Base-by-base conservation (phyloP, 92 coral and sea anemone species). In the Isaurus tuberculatus region DNA sequence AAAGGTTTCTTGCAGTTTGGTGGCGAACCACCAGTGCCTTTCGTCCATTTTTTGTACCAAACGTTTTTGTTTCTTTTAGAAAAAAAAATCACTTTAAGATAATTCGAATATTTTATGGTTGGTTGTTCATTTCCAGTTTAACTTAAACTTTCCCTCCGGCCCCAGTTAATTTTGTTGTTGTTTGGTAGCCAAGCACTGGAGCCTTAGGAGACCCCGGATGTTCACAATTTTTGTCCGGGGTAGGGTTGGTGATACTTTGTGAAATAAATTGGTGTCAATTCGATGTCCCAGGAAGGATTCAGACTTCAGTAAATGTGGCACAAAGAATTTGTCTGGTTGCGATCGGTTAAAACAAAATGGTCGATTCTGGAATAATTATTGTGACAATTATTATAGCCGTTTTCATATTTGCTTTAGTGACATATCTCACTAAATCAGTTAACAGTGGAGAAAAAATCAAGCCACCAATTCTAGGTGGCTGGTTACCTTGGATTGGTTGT, bases 11-110 rank as follows among this genome's bases (percentile, higher is more conserved):
- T 97, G 99, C 63, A 97, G 89, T 86, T 97, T 97, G 37, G 99
- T 97, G 70, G 99, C 99, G 72, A 97, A 97, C 99, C 99, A 97
- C 99, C 99, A 97, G 60, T 97, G 99, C 70, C 99, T 88, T 85
- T 97, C 99, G 55, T 97, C 99, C 98, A 95, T 95, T 29, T 69
- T 88, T 83, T 25, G 72, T 14, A 70, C 9, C 0, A 19, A 42
- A 69, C 44, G 46, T 36, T 29, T 79, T 27, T 40, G 63, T 19
- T 51, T 33, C 34, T 16, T 27, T 42, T 27, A 34, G n/a, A 63
- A 17, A 55, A 22, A 30, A 2, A 57, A 32, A 16, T 51, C 23
- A 14, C 23, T 37, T 20, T 28, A 33, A 55, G 17, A 73, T 83
- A 63, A 55, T 57, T 55, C 4, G 17, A 22, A 58, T 30, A 15